These are phyloP conservation scores for Paralichthys olivaceus DNA, from an alignment of 2,113 vertebrate species.

Conservation along the genomic window DNA sequence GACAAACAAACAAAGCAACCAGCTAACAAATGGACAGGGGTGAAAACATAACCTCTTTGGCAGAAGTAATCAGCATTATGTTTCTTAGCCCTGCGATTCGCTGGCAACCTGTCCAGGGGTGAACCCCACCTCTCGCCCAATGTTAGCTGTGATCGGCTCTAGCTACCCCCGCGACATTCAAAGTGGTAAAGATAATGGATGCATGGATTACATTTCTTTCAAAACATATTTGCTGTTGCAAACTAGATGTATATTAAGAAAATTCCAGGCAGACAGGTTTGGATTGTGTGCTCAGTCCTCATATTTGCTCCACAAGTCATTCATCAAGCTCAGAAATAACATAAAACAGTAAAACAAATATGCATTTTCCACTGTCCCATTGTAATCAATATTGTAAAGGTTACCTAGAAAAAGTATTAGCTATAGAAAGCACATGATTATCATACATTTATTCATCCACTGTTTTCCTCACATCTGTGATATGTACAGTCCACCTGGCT, in stretches of 20 bases:
- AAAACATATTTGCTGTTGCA: neutral
- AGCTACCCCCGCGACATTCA: neutral
- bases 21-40: too few relatives aligned
- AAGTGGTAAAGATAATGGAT: neutral
- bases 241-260: neutral
- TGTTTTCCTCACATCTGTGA: conserved; percentile 15
- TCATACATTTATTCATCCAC: conserved; percentile 52
- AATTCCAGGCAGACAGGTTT: neutral
- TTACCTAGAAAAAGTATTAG: conserved; percentile 27
- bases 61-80: neutral
- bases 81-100: neutral
- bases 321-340: conserved; percentile 7
- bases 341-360: conserved; percentile 10
- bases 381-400: conserved; percentile 23
- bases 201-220: neutral
- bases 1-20: neutral
- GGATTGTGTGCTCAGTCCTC: neutral
- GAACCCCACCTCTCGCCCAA: too few relatives aligned
- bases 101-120: too few relatives aligned
- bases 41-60: neutral
- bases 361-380: conserved; percentile 20
- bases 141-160: too few relatives aligned
- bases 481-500: conserved; percentile 44
- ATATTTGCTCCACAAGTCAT: conserved; percentile 21
- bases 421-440: conserved; percentile 18